Conservation (phyloP, 2,888 invertebrate genomes). For the Temnothorax rugatulus region DNA sequence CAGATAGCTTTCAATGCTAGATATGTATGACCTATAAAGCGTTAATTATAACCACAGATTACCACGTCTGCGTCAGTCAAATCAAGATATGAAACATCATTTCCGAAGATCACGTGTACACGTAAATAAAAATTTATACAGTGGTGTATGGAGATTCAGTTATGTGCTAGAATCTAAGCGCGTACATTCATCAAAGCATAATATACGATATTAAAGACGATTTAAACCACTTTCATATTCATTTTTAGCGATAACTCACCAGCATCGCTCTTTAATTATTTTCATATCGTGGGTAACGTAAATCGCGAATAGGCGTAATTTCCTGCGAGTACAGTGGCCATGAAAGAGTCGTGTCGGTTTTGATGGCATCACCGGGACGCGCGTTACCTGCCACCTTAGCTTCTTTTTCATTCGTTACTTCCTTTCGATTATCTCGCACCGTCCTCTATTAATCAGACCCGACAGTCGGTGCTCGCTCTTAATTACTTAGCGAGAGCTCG, state of each 20-base stretch:
- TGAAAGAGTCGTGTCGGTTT: conserved; percentile 65
- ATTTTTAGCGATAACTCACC: conserved; percentile 52
- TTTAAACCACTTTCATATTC: conserved; percentile 52
- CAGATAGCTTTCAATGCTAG: not conserved
- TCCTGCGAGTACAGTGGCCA: conserved; percentile 69
- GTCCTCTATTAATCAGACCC: conserved; percentile 85
- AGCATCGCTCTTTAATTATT: conserved; percentile 65
- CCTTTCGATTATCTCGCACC: conserved; percentile 85
- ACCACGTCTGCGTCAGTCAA: conserved; percentile 29
- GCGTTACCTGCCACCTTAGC: conserved; percentile 68
- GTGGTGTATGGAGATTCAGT: not conserved
- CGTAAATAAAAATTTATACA: conserved; percentile 19
- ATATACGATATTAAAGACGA: conserved; percentile 41
- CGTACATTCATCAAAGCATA: conserved; percentile 46
- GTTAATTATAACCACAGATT: conserved; percentile 22
- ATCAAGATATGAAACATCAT: conserved; percentile 25
- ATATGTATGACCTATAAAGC: not conserved
- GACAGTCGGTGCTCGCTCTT: conserved; percentile 83
- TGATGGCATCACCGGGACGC: conserved; percentile 72
- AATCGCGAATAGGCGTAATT: conserved; percentile 71
- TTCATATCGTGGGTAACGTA: conserved; percentile 61
- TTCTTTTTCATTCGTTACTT: conserved; percentile 85
- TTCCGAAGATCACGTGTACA: conserved; percentile 36
- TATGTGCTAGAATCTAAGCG: conserved; percentile 14
- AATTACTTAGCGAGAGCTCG: conserved; percentile 82